Evolutionary conservation across 2,113 vertebrate species (phyloP), one percentile per base, ranked within the genome.

Genomic region (Cheilinus undulatus): DNA sequence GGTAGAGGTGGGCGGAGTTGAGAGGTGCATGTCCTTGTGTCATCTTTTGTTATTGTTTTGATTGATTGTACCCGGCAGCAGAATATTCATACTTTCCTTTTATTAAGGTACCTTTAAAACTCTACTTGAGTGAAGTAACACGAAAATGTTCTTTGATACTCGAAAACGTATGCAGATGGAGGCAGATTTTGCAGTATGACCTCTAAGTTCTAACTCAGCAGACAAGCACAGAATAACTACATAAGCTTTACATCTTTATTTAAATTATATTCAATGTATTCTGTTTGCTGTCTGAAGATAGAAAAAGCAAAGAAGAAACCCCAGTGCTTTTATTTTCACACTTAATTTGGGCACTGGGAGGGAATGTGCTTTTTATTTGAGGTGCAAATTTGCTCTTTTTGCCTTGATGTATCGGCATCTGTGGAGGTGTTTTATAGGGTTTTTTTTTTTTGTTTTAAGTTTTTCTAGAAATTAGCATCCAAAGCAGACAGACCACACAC

Each of bases 401-500:
- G 36, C 19, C 5, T 40, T 23, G 9, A 50, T 61, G 26, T 12
- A 27, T 69, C 51, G 58, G 54, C 24, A 60, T 69, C 28, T 60
- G 69, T 56, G 43, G 66, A 60, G 26, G 7, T 70, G 42, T 49
- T 24, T 36, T 54, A 8, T 6, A 13, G 14, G 26, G 17, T 17
- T n/a, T 20, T 45, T 19, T 42, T n/a, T 67, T 68, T 32, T 30
- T n/a, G n/a, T n/a, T 62, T 34, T 28, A 54, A 42, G 58, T n/a
- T 60, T 61, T 19, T 78, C 14, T 48, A 8, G 32, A 17, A 67
- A 50, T 70, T 62, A 67, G 36, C 22, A 58, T 59, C 27, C 60
- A 11, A 76, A 48, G 54, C 50, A 40, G 51, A 59, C 46, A 66
- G 54, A 52, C 13, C 19, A 27, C 67, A 36, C 43, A 50, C 34